These are phyloP conservation scores for Chironomus striatipennis DNA, from an alignment of 1,140 invertebrate genomes.

Conservation along the genomic window DNA sequence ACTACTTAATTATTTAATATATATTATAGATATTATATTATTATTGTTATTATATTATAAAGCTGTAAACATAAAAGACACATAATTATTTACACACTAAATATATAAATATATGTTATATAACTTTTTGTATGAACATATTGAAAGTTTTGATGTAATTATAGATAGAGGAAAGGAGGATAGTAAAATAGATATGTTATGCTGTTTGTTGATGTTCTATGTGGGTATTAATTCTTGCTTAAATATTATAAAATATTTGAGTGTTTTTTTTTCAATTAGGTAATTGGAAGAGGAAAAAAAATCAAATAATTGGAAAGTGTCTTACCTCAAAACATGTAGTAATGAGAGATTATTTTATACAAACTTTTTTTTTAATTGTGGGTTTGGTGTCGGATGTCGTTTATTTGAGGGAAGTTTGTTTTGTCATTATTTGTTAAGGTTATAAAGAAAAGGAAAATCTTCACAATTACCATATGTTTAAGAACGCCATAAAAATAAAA, in stretches of 20 bases:
- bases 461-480: neutral
- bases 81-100: constrained; percentile 21
- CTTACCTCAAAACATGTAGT: constrained; percentile 10
- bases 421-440: neutral
- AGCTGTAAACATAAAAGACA: constrained; percentile 23
- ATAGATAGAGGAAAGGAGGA: neutral
- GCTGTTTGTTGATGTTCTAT: too few relatives aligned
- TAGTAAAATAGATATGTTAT: neutral
- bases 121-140: neutral
- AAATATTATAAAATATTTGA: neutral
- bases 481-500: neutral
- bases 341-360: neutral
- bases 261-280: neutral
- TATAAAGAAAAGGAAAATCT: constrained; percentile 24
- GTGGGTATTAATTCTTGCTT: neutral
- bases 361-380: neutral
- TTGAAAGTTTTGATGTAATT: neutral
- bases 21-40: neutral
- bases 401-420: constrained; percentile 10
- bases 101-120: neutral
- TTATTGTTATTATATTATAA: neutral
- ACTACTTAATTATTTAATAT: constrained; percentile 7
- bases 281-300: neutral
- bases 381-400: constrained; percentile 4
- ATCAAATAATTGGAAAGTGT: neutral